Evolutionary conservation across 2,888 invertebrate genomes (phyloP), one percentile per base, ranked within the genome.

Genomic region (Belgica antarctica): DNA sequence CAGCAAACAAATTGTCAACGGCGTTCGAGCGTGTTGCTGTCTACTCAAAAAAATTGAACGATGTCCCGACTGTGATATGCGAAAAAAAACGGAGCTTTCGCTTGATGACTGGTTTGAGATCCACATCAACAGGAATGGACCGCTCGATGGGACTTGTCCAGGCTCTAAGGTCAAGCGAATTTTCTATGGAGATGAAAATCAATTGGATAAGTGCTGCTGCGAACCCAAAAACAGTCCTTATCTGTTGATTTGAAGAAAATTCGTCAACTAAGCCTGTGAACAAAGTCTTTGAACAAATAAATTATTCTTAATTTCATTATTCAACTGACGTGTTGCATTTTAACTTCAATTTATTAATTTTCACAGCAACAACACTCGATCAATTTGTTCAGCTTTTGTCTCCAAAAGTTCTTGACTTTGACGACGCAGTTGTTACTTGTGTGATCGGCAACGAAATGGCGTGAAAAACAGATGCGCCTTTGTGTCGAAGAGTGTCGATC

Each of bases 151-250:
- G 73, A 80, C 80, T 47, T 79, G 74, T 27, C 80, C 73, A 5
- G 79, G 78, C 22, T 80, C 79, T 61, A 80, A 75, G 73, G 79
- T 80, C 74, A 80, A 80, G 72, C 78, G 77, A 69, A 80, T 80
- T 72, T 79, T 80, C 2, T 79, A 80, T 2, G 79, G 15, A 10
- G 31, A 34, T 5, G 19, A 25, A 2, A 28, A 28, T 10, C 19
- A 10, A 61, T 17, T 34, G 1, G 34, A 28, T 12, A 62, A 62
- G 34, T 62, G 62, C 31, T 62, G 62, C 19, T 62, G 62, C 19
- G 62, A 62, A 34, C 31, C 62, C 8, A 28, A 4, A 25, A 17
- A 28, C n/a, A 62, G 62, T 31, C 62, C 28, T 4, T 62, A 17
- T n/a, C 27, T 10, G n/a, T n/a, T n/a, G 19, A 2, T 52, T 17